phyloP scores from a whole-genome alignment of 2,888 invertebrate genomes.

The Gibbula magus region DNA sequence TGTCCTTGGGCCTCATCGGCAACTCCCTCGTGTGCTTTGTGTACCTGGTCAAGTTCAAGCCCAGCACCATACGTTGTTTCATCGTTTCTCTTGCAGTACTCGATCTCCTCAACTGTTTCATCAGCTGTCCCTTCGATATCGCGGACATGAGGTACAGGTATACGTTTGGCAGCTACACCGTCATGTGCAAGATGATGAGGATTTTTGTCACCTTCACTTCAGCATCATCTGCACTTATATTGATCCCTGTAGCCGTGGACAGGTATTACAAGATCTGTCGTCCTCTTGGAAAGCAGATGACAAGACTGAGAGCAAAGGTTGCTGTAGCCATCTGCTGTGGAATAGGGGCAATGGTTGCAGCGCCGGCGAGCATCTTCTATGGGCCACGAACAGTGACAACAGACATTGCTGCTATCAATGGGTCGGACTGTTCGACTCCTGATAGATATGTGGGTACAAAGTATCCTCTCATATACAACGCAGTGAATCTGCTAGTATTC shows the following conservation, averaged over 20 bases:
- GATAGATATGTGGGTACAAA: constrained; percentile 43
- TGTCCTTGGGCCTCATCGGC: not conserved
- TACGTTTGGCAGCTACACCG: not conserved
- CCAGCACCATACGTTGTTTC: not conserved
- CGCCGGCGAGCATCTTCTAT: constrained; percentile 32
- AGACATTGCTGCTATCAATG: constrained; percentile 35
- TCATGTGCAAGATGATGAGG: not conserved
- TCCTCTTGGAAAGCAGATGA: constrained; percentile 25
- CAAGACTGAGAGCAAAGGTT: constrained; percentile 22
- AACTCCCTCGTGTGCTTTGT: not conserved
- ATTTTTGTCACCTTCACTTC: constrained; percentile 3
- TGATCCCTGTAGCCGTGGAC: constrained; percentile 32
- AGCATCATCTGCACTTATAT: constrained; percentile 22
- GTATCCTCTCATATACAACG: constrained; percentile 45
- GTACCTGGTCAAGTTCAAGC: constrained; percentile 7
- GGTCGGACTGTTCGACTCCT: constrained; percentile 54
- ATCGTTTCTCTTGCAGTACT: not conserved
- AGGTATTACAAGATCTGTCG: constrained; percentile 35
- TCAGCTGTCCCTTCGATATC: not conserved
- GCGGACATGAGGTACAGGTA: not conserved
- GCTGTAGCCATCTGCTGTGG: constrained; percentile 24
- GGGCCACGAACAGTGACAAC: constrained; percentile 28
- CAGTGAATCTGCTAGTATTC: constrained; percentile 28
- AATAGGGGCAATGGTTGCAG: constrained; percentile 16
- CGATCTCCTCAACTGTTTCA: not conserved